Percentiles rank a stretch among this genome's conserved stretches.
phyloP scores from a whole-genome alignment of 2,888 invertebrate species.

The Tenthredo livida region DNA sequence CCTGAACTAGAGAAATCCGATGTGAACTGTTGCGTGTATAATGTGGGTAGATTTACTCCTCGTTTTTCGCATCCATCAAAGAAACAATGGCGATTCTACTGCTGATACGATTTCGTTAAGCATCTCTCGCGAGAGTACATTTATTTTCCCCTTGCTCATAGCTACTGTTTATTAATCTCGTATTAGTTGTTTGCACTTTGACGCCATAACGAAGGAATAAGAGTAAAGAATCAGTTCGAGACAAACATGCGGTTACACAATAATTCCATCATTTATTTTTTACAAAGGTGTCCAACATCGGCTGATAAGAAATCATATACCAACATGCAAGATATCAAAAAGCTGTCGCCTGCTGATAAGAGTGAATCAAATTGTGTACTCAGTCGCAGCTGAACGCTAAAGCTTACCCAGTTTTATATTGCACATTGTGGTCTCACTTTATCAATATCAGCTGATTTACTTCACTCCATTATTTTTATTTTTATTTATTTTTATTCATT shows the following conservation, averaged over 20 bases:
- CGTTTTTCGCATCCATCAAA: conserved; percentile 18
- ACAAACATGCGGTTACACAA: neutral
- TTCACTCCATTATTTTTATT: neutral
- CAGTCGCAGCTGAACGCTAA: conserved; percentile 15
- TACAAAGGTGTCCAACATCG: neutral
- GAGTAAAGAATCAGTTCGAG: neutral
- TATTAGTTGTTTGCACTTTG: neutral
- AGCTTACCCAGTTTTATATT: conserved; percentile 12
- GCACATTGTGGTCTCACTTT: neutral
- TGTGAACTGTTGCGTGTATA: conserved; percentile 39
- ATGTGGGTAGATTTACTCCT: neutral
- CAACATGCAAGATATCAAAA: conserved; percentile 39
- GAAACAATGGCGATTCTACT: conserved; percentile 15
- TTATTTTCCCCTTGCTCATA: neutral
- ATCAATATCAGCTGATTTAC: neutral
- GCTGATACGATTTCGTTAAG: neutral
- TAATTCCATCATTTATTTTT: neutral
- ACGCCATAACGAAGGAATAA: neutral
- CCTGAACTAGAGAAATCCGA: conserved; percentile 42
- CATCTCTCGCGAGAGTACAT: neutral
- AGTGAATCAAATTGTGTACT: conserved; percentile 36
- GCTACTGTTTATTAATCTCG: neutral
- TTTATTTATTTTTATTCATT: neutral
- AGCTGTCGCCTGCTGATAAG: conserved; percentile 49
- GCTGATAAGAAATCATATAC: conserved; percentile 40